phyloP scores from a whole-genome alignment of 2,888 invertebrate species.

The Eupithecia vulgata region DNA sequence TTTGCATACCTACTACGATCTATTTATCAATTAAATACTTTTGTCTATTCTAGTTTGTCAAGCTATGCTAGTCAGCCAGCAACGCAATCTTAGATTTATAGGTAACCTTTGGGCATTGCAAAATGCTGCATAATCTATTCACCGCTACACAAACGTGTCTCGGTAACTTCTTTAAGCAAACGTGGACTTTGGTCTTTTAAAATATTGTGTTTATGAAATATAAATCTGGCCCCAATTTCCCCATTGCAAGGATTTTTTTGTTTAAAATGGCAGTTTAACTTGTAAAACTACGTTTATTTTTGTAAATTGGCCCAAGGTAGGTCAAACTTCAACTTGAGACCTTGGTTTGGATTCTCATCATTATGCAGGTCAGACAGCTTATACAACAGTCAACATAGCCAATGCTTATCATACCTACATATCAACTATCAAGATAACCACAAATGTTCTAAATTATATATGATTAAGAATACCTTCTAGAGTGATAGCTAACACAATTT shows the following conservation, averaged over 20 bases:
- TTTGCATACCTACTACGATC: neutral
- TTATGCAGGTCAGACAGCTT: constrained; percentile 16
- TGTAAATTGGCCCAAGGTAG: constrained; percentile 16
- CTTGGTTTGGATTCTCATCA: constrained; percentile 26
- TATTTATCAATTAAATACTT: neutral
- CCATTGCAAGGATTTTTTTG: neutral
- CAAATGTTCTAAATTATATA: neutral
- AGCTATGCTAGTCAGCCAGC: neutral
- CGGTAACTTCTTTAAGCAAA: neutral
- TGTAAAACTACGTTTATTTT: neutral
- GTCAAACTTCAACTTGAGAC: constrained; percentile 10
- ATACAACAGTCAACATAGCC: constrained; percentile 16
- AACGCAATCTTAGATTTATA: neutral
- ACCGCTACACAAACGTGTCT: neutral
- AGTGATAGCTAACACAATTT: neutral
- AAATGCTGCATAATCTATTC: constrained; percentile 2
- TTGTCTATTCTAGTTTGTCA: neutral
- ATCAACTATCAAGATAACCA: neutral
- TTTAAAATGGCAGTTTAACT: neutral
- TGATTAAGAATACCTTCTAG: neutral
- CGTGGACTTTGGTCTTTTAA: neutral
- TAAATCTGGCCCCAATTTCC: neutral
- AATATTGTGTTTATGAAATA: neutral
- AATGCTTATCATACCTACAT: constrained; percentile 5
- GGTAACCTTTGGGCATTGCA: constrained; percentile 20